Percentiles rank a stretch among this genome's conserved stretches.
Conservation (phyloP, 2,113 vertebrate species). For the Istiophorus platypterus region DNA sequence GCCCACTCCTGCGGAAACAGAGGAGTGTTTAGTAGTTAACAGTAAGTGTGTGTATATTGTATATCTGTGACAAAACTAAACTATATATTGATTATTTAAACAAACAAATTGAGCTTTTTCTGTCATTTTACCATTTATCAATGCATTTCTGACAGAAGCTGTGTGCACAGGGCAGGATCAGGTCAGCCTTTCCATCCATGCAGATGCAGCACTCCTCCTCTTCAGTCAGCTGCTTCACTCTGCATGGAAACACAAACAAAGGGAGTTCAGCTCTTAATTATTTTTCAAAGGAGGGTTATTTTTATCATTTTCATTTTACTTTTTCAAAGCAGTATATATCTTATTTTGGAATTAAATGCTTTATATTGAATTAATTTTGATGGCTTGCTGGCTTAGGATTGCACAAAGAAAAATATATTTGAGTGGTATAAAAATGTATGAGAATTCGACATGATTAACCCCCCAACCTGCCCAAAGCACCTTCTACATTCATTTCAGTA, state of each 20-base stretch:
- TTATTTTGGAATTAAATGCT: background rate
- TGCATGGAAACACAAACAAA: conserved; percentile 66
- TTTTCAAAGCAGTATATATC: background rate
- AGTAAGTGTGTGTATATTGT: background rate
- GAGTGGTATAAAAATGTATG: background rate
- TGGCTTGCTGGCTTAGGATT: background rate
- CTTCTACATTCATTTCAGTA: no score
- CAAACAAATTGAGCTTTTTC: background rate
- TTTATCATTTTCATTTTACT: no score
- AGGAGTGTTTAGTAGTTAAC: background rate
- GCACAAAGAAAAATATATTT: background rate
- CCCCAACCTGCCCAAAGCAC: background rate
- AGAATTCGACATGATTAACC: background rate
- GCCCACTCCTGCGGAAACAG: conserved; percentile 90
- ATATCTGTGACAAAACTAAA: background rate
- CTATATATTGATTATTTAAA: background rate
- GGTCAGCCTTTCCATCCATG: conserved; percentile 95
- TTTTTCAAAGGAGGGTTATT: background rate
- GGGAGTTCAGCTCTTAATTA: background rate
- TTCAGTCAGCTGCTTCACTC: conserved; percentile 96
- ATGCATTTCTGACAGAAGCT: conserved; percentile 99
- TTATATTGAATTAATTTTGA: no score
- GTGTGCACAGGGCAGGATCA: conserved; percentile 96
- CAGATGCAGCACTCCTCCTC: conserved; percentile 99
- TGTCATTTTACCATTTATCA: conserved; percentile 91